Base-by-base conservation (phyloP, 1,140 invertebrate genomes). In the Melitaea cinxia region DNA sequence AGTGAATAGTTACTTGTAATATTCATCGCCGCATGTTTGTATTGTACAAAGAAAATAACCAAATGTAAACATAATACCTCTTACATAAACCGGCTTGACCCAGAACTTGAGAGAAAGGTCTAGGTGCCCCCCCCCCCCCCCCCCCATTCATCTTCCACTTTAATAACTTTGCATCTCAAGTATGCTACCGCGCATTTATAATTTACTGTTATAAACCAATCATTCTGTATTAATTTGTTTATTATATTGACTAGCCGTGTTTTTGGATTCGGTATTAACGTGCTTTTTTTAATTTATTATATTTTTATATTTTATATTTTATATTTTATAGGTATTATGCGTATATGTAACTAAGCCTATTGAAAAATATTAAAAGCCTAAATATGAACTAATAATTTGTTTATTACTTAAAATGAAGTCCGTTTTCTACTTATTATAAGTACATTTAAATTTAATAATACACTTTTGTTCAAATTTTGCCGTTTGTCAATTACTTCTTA, bases 21-120 rank as follows among this genome's bases (percentile, higher is more conserved):
- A 19, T 47, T 21, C 9, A 15, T 42, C 35, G 19, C n/a, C 17
- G 17, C 6, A 2, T 45, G 19, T 19, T 45, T 45, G 14, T 7
- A 23, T 23, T 47, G 9, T 23, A 47, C 26, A 35, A 54, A 19
- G 28, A 35, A 33, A 35, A 33, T 52, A 17, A 17, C 26, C 33
- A 53, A 59, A 58, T 49, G 35, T 58, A 65, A 65, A 59, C 62
- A 65, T 59, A 59, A 35, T 30, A 58, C 12, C 39, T 54, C 55
- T 71, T 68, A 71, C 65, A 68, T 71, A 68, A 68, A 58, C 33
- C 54, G 53, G 58, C 47, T 37, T 67, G 69, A 71, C 69, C 69
- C 60, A 71, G 59, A 68, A 71, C 60, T 71, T 71, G 60, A 68
- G 69, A 71, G 69, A 71, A 71, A 71, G 69, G 65, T 71, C 69